These are phyloP conservation scores for Pristionchus entomophagus DNA, from an alignment of 2,888 invertebrate species.

Conservation along the genomic window DNA sequence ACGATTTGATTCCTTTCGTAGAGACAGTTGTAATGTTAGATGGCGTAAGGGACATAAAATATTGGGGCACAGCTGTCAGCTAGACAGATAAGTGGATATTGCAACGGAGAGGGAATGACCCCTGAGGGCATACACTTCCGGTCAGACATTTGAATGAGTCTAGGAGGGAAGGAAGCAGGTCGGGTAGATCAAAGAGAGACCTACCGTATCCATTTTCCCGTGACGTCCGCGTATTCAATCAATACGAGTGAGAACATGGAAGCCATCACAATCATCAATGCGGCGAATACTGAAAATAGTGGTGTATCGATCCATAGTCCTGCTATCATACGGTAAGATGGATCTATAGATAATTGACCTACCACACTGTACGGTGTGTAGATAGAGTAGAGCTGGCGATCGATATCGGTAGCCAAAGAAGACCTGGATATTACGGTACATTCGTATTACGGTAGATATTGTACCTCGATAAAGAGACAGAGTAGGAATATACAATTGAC, in stretches of 20 bases:
- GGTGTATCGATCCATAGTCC: not conserved
- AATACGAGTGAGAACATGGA: not conserved
- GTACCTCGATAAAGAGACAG: constrained; percentile 33
- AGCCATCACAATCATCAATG: not conserved
- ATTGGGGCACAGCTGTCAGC: not conserved
- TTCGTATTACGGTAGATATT: not conserved
- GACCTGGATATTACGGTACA: constrained; percentile 12
- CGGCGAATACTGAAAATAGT: constrained; percentile 5
- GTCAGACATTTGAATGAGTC: constrained; percentile 10
- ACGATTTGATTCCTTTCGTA: not conserved
- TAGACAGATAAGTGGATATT: not conserved
- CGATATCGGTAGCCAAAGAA: constrained; percentile 22
- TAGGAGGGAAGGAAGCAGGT: not conserved
- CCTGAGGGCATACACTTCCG: not conserved
- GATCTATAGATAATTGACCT: not conserved
- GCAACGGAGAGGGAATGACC: constrained; percentile 19
- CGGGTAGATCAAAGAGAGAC: not conserved
- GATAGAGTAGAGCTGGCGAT: constrained; percentile 28
- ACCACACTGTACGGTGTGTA: constrained; percentile 39
- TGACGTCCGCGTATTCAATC: not conserved
- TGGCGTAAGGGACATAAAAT: constrained; percentile 9
- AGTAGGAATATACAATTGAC: not conserved
- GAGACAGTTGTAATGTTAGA: not conserved
- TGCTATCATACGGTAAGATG: not conserved
- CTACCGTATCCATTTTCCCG: constrained; percentile 3